Evolutionary conservation across 92 coral and sea anemone genomes (phyloP).

Genomic region (Heliopora coerulea): DNA sequence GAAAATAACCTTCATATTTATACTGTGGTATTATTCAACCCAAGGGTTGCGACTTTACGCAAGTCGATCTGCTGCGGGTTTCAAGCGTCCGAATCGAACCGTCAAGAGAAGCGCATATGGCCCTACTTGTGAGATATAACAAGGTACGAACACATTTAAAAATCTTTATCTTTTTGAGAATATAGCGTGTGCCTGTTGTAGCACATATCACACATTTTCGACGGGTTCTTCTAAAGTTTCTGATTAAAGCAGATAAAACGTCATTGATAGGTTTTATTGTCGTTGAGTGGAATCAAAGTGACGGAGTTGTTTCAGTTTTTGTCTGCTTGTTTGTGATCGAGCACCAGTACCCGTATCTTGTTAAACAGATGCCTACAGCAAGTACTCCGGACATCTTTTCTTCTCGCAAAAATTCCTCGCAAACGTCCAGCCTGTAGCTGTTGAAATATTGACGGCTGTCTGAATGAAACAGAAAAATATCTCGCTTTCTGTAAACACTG

Average conservation of each 20-base stretch:
- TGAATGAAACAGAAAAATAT: too few species aligned
- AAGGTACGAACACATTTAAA: conserved; percentile 2
- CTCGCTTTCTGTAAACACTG: not conserved
- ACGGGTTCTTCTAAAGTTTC: not conserved
- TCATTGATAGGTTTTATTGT: too few species aligned
- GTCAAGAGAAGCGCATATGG: conserved; percentile 10
- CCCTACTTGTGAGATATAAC: conserved; percentile 19
- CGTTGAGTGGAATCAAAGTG: too few species aligned
- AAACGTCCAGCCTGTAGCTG: not conserved
- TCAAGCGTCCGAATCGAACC: conserved; percentile 3
- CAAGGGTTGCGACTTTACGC: conserved; percentile 16
- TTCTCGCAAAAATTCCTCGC: not conserved
- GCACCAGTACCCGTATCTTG: not conserved
- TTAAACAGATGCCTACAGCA: not conserved
- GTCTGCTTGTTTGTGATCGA: not conserved
- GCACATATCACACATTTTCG: not conserved
- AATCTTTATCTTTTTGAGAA: not conserved
- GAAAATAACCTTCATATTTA: not conserved
- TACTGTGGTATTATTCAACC: conserved; percentile 24
- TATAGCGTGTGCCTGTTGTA: not conserved
- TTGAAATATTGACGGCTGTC: not conserved
- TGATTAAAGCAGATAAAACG: too few species aligned
- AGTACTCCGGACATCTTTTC: not conserved
- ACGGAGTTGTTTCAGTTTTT: not conserved
- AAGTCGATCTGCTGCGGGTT: conserved; percentile 8